Evolutionary conservation across 1,140 invertebrate species (phyloP).

Genomic region (Drosophila nebulosa): DNA sequence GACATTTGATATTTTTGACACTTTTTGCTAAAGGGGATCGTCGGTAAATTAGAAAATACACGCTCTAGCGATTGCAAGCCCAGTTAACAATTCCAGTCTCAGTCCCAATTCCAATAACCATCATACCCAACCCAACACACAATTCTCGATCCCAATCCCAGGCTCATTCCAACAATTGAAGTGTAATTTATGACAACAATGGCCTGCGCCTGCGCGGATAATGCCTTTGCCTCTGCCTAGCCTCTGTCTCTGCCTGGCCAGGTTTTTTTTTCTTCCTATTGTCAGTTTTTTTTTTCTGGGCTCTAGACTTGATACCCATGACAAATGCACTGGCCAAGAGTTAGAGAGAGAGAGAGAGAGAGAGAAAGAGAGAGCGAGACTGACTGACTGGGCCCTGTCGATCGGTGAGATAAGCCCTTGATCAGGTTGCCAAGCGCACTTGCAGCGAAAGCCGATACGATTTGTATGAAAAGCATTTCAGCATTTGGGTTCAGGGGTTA

Average conservation of each 20-base stretch:
- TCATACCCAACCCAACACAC: too few species aligned
- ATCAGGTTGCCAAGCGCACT: conserved; percentile 71
- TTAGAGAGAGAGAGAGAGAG: too few species aligned
- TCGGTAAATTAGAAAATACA: conserved; percentile 53
- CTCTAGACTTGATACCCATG: conserved; percentile 52
- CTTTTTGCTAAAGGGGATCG: conserved; percentile 41
- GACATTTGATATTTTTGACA: conserved; percentile 78
- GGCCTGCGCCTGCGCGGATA: conserved; percentile 11
- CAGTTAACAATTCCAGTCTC: conserved; percentile 14
- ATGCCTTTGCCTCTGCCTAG: not conserved
- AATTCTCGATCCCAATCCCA: conserved; percentile 7
- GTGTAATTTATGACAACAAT: conserved; percentile 78
- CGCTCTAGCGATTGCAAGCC: conserved; percentile 44
- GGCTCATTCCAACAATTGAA: conserved; percentile 55
- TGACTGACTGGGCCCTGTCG: conserved; percentile 7
- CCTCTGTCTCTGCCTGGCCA: not conserved
- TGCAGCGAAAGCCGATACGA: conserved; percentile 53
- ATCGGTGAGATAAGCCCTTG: conserved; percentile 70
- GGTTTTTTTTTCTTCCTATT: not conserved
- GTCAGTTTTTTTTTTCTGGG: not conserved
- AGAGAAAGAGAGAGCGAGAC: too few species aligned
- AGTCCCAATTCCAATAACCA: not conserved
- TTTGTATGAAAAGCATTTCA: conserved; percentile 26
- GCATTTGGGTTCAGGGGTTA: conserved; percentile 30
- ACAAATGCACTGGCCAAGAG: conserved; percentile 50